A percentile compares a stretch with the other conserved stretches of the same genome.
Evolutionary conservation across 2,888 invertebrate species (phyloP).

Genomic region (Stomorhina lunata): DNA sequence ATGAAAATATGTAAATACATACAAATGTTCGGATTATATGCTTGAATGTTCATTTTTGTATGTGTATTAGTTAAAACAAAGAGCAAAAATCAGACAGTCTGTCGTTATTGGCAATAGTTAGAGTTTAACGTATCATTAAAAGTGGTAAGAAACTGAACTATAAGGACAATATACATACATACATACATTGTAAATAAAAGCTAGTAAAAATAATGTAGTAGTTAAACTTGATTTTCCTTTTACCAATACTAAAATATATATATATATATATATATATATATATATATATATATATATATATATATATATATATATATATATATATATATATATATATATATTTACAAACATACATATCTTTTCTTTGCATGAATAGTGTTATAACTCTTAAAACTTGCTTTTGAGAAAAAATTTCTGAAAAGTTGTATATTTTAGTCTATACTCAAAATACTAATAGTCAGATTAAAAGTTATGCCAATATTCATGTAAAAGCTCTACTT

Average conservation of each 20-base stretch:
- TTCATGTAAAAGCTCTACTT: too few species aligned
- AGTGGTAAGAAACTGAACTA: neutral
- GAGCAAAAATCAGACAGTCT: constrained; percentile 22
- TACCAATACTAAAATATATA: neutral
- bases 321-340: too few species aligned
- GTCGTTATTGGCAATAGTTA: constrained; percentile 48
- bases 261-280: neutral
- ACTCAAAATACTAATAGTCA: too few species aligned
- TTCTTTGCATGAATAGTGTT: too few species aligned
- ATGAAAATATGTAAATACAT: constrained; percentile 29
- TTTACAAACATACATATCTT: too few species aligned
- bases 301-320: too few species aligned
- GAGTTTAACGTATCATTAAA: constrained; percentile 5
- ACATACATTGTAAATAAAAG: neutral
- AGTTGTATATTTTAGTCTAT: too few species aligned
- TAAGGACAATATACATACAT: neutral
- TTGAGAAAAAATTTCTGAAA: too few species aligned
- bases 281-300: too few species aligned
- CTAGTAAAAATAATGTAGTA: neutral
- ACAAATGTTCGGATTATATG: constrained; percentile 12
- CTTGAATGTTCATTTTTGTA: constrained; percentile 1
- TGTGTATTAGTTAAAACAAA: neutral
- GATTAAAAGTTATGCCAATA: too few species aligned
- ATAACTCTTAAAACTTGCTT: too few species aligned
- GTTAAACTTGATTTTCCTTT: constrained; percentile 25